phyloP scores from a whole-genome alignment of 2,888 invertebrate genomes.

The Euspilapteryx auroguttella region DNA sequence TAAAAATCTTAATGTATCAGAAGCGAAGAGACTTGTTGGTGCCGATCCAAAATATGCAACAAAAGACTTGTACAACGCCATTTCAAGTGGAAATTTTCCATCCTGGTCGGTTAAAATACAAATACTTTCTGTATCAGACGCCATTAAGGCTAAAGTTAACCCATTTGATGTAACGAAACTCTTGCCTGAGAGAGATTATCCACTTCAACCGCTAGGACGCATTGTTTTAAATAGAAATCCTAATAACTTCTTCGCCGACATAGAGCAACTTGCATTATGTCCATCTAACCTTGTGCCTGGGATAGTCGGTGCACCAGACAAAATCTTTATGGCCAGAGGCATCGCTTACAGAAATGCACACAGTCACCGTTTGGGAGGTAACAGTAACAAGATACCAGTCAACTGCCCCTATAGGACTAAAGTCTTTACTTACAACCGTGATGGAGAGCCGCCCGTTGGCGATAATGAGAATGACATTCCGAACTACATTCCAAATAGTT shows the following conservation, averaged over 20 bases:
- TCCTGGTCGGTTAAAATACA: slow-evolving; percentile 33
- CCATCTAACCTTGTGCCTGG: slow-evolving; percentile 36
- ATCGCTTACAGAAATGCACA: slow-evolving; percentile 26
- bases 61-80: slow-evolving; percentile 28
- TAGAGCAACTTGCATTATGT: slow-evolving; percentile 24
- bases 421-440: slow-evolving; percentile 23
- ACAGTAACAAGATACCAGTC: slow-evolving; percentile 24
- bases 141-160: slow-evolving; percentile 21
- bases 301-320: slow-evolving; percentile 28
- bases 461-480: slow-evolving; percentile 86
- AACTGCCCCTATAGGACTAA: slow-evolving; percentile 24
- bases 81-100: slow-evolving; percentile 24
- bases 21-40: slow-evolving; percentile 16
- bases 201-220: slow-evolving; percentile 21
- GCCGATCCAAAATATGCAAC: slow-evolving; percentile 27
- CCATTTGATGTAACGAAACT: slow-evolving; percentile 29
- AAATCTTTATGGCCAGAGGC: slow-evolving; percentile 21
- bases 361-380: slow-evolving; percentile 23
- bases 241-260: slow-evolving; percentile 23
- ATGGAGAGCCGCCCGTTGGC: slow-evolving; percentile 65
- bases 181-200: slow-evolving; percentile 34
- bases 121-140: slow-evolving; percentile 18
- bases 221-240: slow-evolving; percentile 21
- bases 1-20: slow-evolving; percentile 22
- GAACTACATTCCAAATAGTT: slow-evolving; percentile 94